Evolutionary conservation across 2,797 vertebrate genomes (phyloP).

Genomic region (Notamacropus eugenii): DNA sequence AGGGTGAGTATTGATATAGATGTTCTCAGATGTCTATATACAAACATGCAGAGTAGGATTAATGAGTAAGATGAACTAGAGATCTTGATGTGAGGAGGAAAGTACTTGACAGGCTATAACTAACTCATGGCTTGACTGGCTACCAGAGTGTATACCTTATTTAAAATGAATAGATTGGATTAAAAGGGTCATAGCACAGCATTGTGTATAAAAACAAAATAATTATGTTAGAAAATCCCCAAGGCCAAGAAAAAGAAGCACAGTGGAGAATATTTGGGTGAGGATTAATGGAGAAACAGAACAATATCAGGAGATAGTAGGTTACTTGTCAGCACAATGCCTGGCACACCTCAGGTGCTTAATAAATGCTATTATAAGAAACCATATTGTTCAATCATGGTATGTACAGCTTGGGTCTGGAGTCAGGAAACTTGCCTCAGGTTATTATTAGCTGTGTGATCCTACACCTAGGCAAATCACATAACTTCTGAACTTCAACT

Average conservation of each 20-base stretch:
- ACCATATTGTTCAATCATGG: neutral
- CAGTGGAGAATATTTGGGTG: neutral
- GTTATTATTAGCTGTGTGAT: conserved; percentile 2
- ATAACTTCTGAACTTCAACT: neutral
- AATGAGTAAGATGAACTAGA: neutral
- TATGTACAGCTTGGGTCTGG: neutral
- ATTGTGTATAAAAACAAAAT: neutral
- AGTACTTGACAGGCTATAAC: neutral
- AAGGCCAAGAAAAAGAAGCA: neutral
- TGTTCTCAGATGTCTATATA: neutral
- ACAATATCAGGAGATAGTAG: neutral
- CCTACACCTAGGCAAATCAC: neutral
- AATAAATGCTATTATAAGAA: neutral
- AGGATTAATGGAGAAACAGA: neutral
- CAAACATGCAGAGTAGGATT: neutral
- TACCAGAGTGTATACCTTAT: neutral
- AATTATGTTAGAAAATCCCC: neutral
- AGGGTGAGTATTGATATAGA: neutral
- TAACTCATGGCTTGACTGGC: neutral
- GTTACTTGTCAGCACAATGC: neutral
- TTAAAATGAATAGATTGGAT: neutral
- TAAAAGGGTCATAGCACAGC: neutral
- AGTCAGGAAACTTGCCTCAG: neutral
- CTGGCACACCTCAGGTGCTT: neutral
- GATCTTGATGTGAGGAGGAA: neutral